Conservation (phyloP, 2,797 vertebrate genomes). For the Fistularia commersonii region DNA sequence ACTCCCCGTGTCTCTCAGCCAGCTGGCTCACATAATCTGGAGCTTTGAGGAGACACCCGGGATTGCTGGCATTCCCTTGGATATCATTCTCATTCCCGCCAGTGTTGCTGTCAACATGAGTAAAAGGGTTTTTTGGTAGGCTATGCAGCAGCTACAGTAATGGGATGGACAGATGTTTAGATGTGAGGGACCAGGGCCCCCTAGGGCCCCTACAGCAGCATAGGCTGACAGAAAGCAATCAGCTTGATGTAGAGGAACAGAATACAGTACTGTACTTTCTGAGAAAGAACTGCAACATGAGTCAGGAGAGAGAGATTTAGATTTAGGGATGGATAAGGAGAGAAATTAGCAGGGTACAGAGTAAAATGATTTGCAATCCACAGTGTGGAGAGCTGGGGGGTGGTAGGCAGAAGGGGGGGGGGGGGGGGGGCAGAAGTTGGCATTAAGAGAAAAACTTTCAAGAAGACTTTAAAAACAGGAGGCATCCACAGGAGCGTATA, state of each 20-base stretch:
- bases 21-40: constrained; percentile 69
- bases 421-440: not conserved
- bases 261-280: constrained; percentile 55
- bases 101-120: constrained; percentile 61
- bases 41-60: constrained; percentile 63
- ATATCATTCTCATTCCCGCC: constrained; percentile 60
- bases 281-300: constrained; percentile 55
- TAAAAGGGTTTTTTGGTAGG: constrained; percentile 44
- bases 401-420: not conserved
- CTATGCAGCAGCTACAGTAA: constrained; percentile 51
- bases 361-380: constrained; percentile 14
- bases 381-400: constrained; percentile 3
- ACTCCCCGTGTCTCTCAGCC: constrained; percentile 56
- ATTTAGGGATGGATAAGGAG: constrained; percentile 54
- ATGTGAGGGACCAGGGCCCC: constrained; percentile 56
- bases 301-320: constrained; percentile 58
- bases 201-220: constrained; percentile 39
- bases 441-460: not conserved
- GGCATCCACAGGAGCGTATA: not conserved
- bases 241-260: constrained; percentile 71
- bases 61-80: constrained; percentile 57
- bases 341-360: constrained; percentile 37
- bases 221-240: constrained; percentile 72
- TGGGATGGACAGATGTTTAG: constrained; percentile 75
- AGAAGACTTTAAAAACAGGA: constrained; percentile 12